Evolutionary conservation across 2,888 invertebrate genomes (phyloP).

Genomic region (Hydriomena furcata): DNA sequence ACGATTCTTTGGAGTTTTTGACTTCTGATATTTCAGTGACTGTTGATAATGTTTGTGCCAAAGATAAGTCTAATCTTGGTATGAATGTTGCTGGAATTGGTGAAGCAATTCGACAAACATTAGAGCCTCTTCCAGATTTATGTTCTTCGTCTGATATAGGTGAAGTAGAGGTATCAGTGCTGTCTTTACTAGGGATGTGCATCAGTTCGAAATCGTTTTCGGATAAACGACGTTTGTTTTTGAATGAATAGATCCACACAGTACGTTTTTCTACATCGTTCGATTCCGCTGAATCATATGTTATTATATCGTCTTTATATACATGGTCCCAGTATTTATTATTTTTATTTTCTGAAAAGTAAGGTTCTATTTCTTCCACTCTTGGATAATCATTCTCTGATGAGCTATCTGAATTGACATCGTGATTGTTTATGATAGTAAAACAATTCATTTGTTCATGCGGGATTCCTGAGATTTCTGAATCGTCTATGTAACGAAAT

Average conservation of each 20-base stretch:
- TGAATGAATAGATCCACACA: conserved; percentile 68
- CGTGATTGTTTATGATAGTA: conserved; percentile 54
- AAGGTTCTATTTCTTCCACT: conserved; percentile 38
- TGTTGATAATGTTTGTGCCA: conserved; percentile 61
- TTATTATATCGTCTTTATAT: conserved; percentile 42
- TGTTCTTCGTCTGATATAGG: conserved; percentile 43
- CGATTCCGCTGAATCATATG: conserved; percentile 35
- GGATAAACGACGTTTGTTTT: conserved; percentile 56
- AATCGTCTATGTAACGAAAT: conserved; percentile 23
- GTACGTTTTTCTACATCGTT: conserved; percentile 50
- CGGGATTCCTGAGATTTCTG: conserved; percentile 26
- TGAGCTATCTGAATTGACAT: conserved; percentile 50
- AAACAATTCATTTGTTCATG: conserved; percentile 52
- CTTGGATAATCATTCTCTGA: conserved; percentile 45
- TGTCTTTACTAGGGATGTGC: conserved; percentile 47
- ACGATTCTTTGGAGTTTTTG: conserved; percentile 38
- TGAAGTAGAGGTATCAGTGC: conserved; percentile 43
- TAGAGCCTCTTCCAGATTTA: conserved; percentile 26
- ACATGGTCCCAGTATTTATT: conserved; percentile 36
- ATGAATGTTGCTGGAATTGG: conserved; percentile 56
- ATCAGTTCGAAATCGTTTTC: conserved; percentile 50
- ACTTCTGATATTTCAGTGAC: conserved; percentile 67
- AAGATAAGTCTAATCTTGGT: conserved; percentile 58
- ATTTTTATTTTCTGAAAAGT: conserved; percentile 19
- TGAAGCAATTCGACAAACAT: conserved; percentile 47